Evolutionary conservation across 2,888 invertebrate genomes (phyloP).

Genomic region (Seira sanloemensis): DNA sequence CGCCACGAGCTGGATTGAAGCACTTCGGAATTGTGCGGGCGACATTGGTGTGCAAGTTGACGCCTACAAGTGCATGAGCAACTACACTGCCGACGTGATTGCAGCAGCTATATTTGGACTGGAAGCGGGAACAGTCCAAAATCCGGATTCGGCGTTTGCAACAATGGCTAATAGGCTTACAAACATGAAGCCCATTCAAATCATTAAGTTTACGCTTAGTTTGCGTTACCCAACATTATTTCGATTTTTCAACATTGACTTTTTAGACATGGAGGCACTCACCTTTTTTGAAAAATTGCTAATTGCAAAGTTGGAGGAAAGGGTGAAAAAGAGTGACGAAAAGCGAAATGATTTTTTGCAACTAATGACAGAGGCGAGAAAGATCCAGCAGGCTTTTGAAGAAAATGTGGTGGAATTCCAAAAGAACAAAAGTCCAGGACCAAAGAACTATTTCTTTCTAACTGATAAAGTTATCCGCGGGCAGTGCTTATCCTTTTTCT

Average conservation of each 20-base stretch:
- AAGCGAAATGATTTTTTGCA: constrained; percentile 51
- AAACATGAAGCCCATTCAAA: constrained; percentile 18
- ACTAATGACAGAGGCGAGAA: constrained; percentile 37
- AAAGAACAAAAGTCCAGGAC: not conserved
- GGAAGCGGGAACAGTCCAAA: constrained; percentile 7
- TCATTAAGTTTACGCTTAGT: constrained; percentile 28
- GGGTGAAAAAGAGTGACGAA: not conserved
- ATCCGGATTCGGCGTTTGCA: constrained; percentile 27
- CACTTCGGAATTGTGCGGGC: not conserved
- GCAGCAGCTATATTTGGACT: constrained; percentile 42
- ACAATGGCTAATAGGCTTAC: constrained; percentile 31
- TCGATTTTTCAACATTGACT: constrained; percentile 36
- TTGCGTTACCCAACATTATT: constrained; percentile 17
- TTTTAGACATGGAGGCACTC: constrained; percentile 44
- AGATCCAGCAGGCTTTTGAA: constrained; percentile 27
- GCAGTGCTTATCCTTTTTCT: constrained; percentile 52
- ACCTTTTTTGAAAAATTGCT: constrained; percentile 32
- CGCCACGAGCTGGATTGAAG: not conserved
- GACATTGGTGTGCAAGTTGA: not conserved
- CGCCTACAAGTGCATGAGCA: not conserved
- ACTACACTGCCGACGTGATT: constrained; percentile 33
- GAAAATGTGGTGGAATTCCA: no score
- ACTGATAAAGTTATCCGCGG: constrained; percentile 46
- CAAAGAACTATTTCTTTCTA: constrained; percentile 27
- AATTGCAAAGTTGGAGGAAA: not conserved